Conservation (phyloP, 1,140 invertebrate genomes). For the Pseudomyrmex sp. region DNA sequence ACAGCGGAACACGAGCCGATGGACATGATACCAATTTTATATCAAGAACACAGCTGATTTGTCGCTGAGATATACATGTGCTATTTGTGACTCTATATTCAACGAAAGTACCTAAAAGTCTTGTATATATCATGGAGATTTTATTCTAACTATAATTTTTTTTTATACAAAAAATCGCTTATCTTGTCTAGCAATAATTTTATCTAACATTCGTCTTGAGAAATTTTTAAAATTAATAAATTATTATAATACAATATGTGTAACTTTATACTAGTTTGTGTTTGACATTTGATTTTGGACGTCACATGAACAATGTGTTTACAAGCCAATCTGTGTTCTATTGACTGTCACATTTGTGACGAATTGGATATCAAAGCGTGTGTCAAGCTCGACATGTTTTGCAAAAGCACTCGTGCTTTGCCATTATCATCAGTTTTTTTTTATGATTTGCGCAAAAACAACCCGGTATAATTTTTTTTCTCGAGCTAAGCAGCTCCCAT, state of each 20-base stretch:
- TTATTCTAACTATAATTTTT: neutral
- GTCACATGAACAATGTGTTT: too few relatives aligned
- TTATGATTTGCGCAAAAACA: neutral
- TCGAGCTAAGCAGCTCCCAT: slow-evolving; percentile 41
- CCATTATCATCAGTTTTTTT: neutral
- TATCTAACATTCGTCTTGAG: too few relatives aligned
- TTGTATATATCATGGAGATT: neutral
- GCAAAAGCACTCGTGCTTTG: neutral
- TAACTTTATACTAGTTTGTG: too few relatives aligned
- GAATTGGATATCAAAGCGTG: neutral
- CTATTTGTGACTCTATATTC: too few relatives aligned
- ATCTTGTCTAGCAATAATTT: neutral
- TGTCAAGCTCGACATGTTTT: neutral
- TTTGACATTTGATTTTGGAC: too few relatives aligned
- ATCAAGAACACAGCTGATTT: neutral
- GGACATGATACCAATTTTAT: slow-evolving; percentile 30
- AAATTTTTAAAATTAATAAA: neutral
- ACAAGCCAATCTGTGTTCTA: too few relatives aligned
- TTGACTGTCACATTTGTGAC: too few relatives aligned
- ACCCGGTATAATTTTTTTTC: slow-evolving; percentile 46
- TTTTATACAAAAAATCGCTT: neutral
- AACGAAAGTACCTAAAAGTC: neutral
- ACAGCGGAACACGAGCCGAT: neutral
- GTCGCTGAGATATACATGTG: neutral
- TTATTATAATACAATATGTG: too few relatives aligned